A percentile compares a stretch with the other conserved stretches of the same genome.
Conservation (phyloP, 2,797 vertebrate genomes). For the Vultur gryphus region DNA sequence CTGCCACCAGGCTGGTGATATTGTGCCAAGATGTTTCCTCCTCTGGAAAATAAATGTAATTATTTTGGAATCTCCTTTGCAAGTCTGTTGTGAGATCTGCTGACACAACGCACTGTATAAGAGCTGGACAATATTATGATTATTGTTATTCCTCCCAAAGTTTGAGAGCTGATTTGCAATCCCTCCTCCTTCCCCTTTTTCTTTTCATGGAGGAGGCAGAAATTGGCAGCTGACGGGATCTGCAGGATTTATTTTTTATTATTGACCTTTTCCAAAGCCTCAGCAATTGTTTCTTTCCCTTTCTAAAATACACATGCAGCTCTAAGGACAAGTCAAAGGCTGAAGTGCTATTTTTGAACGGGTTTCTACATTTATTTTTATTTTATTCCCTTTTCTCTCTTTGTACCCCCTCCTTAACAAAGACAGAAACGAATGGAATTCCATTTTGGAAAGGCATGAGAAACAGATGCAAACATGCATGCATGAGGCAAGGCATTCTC, state of each 20-base stretch:
- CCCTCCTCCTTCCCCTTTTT: not conserved
- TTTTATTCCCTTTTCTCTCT: not conserved
- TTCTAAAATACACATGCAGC: not conserved
- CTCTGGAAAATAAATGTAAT: slow-evolving; percentile 3
- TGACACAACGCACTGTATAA: not conserved
- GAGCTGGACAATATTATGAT: not conserved
- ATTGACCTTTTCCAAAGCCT: slow-evolving; percentile 3
- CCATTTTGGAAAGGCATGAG: slow-evolving; percentile 46
- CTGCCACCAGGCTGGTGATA: not conserved
- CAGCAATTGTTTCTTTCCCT: not conserved
- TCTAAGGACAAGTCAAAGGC: not conserved
- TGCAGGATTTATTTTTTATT: not conserved
- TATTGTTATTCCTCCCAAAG: not conserved
- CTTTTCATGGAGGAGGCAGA: not conserved
- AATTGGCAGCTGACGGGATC: not conserved
- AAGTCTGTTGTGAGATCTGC: not conserved
- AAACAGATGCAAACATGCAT: slow-evolving; percentile 43
- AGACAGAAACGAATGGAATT: slow-evolving; percentile 46
- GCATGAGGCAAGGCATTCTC: not conserved
- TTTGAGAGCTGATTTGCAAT: not conserved
- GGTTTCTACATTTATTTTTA: not conserved
- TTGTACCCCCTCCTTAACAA: not conserved
- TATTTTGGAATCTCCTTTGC: not conserved
- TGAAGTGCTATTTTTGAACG: not conserved
- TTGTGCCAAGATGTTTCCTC: not conserved